Base-by-base conservation (phyloP, 2,888 invertebrate genomes). In the Xanthia togata region DNA sequence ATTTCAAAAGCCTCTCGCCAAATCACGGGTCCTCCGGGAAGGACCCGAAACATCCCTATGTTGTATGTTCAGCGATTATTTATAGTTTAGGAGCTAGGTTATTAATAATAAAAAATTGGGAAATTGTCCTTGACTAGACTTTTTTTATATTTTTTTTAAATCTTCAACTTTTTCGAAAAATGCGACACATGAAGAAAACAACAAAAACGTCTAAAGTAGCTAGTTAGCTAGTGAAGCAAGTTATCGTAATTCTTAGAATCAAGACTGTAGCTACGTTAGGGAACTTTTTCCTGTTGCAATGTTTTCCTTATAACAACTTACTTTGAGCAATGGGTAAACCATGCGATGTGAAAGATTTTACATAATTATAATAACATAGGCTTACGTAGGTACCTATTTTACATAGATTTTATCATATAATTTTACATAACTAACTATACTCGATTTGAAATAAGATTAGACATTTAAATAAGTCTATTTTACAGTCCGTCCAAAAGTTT, bases 201-300 rank as follows among this genome's bases (percentile, higher is more conserved):
- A 14, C 0, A 44, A 14, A 4, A 44, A 44, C 12, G 0, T 44
- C 44, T 44, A 44, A 41, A 44, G n/a, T 55, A n/a, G n/a, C 14
- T 57, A 26, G 31, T 35, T 41, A 59, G 2, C n/a, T 50, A 35
- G 8, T 6, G 6, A 26, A 4, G 35, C 44, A 50, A 26, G 12
- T 59, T 64, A 62, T 50, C 14, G 14, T 41, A 44, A 12, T 80
- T 76, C 70, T 81, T 44, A 67, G 70, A 47, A 80, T 3, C 47
- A 47, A 57, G 3, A 17, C 4, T 59, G 38, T n/a, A 26, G 50
- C 4, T 23, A n/a, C 4, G 12, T 2, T 14, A 14, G 23, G 6
- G 0, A 35, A 60, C 20, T n/a, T 70, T 73, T 81, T 81, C 81
- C 81, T 81, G 44, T 0, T 62, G 8, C 20, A 44, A 59, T 55